Percentiles rank a stretch among this genome's conserved stretches.
These are phyloP conservation scores for Umimayanthus kanabou DNA, from an alignment of 92 coral and sea anemone species.

Conservation along the genomic window DNA sequence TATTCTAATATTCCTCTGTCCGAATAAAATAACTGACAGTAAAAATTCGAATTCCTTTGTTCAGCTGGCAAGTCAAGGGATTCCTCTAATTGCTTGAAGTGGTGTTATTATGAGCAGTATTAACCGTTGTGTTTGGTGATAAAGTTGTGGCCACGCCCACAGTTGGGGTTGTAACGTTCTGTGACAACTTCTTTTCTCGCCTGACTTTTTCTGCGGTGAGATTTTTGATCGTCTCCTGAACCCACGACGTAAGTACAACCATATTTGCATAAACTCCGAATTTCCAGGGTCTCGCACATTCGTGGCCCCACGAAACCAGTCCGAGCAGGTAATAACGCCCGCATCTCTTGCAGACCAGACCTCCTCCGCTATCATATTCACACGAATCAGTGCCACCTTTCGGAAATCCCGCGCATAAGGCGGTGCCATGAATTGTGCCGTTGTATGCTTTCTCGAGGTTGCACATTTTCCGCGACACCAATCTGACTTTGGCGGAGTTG, in stretches of 20 bases:
- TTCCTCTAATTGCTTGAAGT: neutral
- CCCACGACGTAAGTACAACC: conserved; percentile 76
- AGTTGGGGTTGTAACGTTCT: neutral
- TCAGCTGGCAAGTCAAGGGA: too few species aligned
- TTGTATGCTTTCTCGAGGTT: conserved; percentile 73
- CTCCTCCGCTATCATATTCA: conserved; percentile 92
- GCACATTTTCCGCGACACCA: conserved; percentile 74
- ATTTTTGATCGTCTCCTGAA: conserved; percentile 51
- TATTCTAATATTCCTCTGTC: too few species aligned
- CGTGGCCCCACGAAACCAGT: conserved; percentile 86
- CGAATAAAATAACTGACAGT: neutral
- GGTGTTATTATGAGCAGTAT: neutral
- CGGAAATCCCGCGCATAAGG: conserved; percentile 81
- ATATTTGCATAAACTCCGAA: conserved; percentile 88
- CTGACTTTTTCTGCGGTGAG: conserved; percentile 29
- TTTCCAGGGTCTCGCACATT: conserved; percentile 78
- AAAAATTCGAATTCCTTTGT: neutral
- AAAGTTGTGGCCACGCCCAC: neutral
- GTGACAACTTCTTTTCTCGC: neutral
- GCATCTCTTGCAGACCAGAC: conserved; percentile 76
- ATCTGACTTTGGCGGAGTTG: conserved; percentile 64
- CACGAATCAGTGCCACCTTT: conserved; percentile 76
- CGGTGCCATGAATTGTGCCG: conserved; percentile 85
- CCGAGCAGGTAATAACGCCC: conserved; percentile 76
- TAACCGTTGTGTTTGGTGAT: neutral